Conservation (phyloP, 2,797 vertebrate genomes). For the Melanotaenia pygmaea region DNA sequence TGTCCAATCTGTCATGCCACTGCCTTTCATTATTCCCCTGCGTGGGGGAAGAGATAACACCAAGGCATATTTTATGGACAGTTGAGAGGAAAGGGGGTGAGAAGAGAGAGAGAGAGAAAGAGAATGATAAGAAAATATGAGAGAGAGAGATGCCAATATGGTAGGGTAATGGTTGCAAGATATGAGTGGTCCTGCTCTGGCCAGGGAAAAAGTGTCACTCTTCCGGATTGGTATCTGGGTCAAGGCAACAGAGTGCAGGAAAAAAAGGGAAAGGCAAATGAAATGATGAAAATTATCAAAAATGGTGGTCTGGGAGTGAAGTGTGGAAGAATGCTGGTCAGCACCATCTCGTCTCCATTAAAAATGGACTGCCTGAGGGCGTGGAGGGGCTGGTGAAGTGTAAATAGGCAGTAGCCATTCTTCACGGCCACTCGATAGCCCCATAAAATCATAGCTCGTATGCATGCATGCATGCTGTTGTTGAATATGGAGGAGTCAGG, state of each 20-base stretch:
- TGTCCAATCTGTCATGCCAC: constrained; percentile 88
- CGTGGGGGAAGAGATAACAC: constrained; percentile 81
- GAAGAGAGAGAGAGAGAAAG: constrained; percentile 28
- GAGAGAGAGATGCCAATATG: constrained; percentile 67
- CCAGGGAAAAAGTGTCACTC: constrained; percentile 84
- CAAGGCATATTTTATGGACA: constrained; percentile 89
- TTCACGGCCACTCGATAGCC: constrained; percentile 65
- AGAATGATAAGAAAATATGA: constrained; percentile 72
- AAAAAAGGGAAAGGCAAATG: constrained; percentile 71
- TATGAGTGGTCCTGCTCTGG: constrained; percentile 75
- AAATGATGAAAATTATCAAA: constrained; percentile 79
- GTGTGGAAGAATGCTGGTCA: constrained; percentile 71
- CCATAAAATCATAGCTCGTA: constrained; percentile 61
- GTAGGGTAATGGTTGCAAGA: constrained; percentile 45
- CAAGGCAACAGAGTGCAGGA: constrained; percentile 72
- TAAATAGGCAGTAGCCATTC: constrained; percentile 64
- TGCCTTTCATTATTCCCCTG: constrained; percentile 88
- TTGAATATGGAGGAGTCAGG: constrained; percentile 75
- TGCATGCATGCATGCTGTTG: constrained; percentile 67
- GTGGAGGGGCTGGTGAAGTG: constrained; percentile 9
- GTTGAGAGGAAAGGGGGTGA: constrained; percentile 46
- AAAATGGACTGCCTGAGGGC: constrained; percentile 70
- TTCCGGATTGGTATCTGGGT: constrained; percentile 86
- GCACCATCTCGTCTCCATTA: constrained; percentile 65
- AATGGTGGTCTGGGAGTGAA: constrained; percentile 63